These are phyloP conservation scores for Lordiphosa stackelbergi DNA, from an alignment of 1,140 invertebrate genomes.

Conservation along the genomic window DNA sequence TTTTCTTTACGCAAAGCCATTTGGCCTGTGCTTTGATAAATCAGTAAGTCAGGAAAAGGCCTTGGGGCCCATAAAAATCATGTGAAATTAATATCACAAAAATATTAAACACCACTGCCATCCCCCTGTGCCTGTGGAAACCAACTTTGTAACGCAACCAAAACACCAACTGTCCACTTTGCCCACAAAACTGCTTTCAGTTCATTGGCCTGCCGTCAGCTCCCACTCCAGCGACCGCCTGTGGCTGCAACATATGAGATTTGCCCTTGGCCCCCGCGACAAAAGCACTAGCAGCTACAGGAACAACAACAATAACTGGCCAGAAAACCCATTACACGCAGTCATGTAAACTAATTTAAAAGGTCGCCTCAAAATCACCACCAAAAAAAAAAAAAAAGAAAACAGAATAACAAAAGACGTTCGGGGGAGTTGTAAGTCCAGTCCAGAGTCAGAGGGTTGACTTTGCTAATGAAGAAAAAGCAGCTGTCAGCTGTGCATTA, in stretches of 20 bases:
- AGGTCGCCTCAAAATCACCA: slow-evolving; percentile 73
- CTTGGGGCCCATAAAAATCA: too few relatives aligned
- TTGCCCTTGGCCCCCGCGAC: slow-evolving; percentile 27
- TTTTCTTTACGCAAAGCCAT: too few relatives aligned
- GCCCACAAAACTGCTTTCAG: slow-evolving; percentile 55
- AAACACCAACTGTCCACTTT: slow-evolving; percentile 23
- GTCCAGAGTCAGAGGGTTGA: slow-evolving; percentile 46
- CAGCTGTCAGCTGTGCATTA: slow-evolving; percentile 75
- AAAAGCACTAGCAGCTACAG: too few relatives aligned
- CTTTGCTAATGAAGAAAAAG: slow-evolving; percentile 74
- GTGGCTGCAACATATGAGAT: slow-evolving; percentile 65
- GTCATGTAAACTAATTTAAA: slow-evolving; percentile 75
- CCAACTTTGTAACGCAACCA: background rate
- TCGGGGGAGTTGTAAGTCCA: slow-evolving; percentile 6
- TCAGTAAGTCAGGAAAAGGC: too few relatives aligned
- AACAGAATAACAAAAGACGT: slow-evolving; percentile 45
- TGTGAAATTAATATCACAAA: too few relatives aligned
- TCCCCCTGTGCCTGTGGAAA: too few relatives aligned
- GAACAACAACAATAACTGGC: slow-evolving; percentile 7
- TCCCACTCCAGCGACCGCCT: slow-evolving; percentile 29
- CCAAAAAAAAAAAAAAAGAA: slow-evolving; percentile 34
- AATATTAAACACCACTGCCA: background rate
- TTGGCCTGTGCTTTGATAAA: too few relatives aligned
- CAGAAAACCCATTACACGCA: slow-evolving; percentile 64
- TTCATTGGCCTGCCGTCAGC: slow-evolving; percentile 34